Percentiles rank a stretch among this genome's conserved stretches.
Evolutionary conservation across 2,113 vertebrate genomes (phyloP).

Genomic region (Asarcornis scutulata): DNA sequence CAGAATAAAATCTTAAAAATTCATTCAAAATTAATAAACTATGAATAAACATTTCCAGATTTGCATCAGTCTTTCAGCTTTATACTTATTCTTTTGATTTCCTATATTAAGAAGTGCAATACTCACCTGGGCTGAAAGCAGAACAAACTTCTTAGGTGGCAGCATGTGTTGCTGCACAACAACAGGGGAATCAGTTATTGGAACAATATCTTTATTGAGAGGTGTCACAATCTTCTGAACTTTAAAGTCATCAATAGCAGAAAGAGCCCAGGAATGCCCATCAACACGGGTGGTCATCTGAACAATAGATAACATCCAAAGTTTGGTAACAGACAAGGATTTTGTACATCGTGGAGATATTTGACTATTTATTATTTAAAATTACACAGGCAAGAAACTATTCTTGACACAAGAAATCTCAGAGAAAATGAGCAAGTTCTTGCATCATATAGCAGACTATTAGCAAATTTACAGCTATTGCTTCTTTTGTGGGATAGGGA

Average conservation of each 20-base stretch:
- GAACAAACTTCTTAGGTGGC: slow-evolving; percentile 91
- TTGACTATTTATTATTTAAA: not conserved
- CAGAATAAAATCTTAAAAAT: not conserved
- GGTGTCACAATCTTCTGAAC: slow-evolving; percentile 86
- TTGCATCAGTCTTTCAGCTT: not conserved
- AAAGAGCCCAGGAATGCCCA: slow-evolving; percentile 95
- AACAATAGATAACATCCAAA: not conserved
- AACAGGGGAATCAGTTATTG: slow-evolving; percentile 91
- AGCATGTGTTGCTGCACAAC: slow-evolving; percentile 93
- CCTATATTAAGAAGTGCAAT: not conserved
- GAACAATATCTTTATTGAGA: slow-evolving; percentile 90
- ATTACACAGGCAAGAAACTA: not conserved
- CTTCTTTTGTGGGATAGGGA: not conserved
- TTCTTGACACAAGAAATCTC: not conserved
- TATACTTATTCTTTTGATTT: not conserved
- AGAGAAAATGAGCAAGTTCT: not conserved
- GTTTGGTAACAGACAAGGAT: not conserved
- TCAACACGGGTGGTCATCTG: slow-evolving; percentile 92
- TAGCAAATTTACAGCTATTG: not conserved
- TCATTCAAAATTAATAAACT: not conserved
- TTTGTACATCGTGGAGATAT: not conserved
- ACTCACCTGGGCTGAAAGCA: slow-evolving; percentile 93
- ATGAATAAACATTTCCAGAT: not conserved
- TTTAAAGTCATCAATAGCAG: slow-evolving; percentile 85
- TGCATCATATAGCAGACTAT: not conserved